Base-by-base conservation (phyloP, 1,140 invertebrate genomes). In the Drosophila orena region DNA sequence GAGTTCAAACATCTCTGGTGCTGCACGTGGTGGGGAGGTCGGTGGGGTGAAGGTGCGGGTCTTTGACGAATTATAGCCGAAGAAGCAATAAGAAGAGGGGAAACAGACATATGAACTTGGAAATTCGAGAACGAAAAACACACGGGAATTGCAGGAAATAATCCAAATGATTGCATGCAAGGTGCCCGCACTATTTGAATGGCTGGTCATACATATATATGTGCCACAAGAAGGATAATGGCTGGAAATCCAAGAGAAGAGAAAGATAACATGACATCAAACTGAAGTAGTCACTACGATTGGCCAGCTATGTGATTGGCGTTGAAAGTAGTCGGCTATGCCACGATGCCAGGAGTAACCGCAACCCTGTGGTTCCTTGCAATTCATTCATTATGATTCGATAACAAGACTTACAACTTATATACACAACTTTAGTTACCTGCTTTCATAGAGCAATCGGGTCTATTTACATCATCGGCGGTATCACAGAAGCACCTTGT, bases 371-470 rank as follows among this genome's bases (percentile, higher is more conserved):
- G 85, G 76, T 80, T 88, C 81, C 65, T 89, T 84, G 79, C 64
- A 84, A 68, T 84, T 83, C 85, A 88, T 89, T 88, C 79, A 81
- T 24, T 66, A 75, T 60, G 84, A 71, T 61, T 77, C 59, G 35
- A 73, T 70, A 77, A 57, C 52, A 83, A 76, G 56, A 71, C 68
- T 72, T 88, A 86, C 65, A 50, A 58, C 50, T 68, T 81, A 81
- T 78, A 52, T 74, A 78, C 83, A 89, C 88, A 77, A 50, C 77
- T 75, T 76, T 85, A 91, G 90, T 94, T 94, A 94, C 94, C 94
- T 94, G 94, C 93, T 92, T 93, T 91, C 88, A 93, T 84, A 91
- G 92, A 93, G 94, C 94, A 94, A 93, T 92, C 77, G 53, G 83
- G 61, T 75, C 71, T 91, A 80, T 85, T 86, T 80, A 86, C 75